Conservation (phyloP, 2,113 vertebrate genomes). For the Pseudolaguvia tuberculata region DNA sequence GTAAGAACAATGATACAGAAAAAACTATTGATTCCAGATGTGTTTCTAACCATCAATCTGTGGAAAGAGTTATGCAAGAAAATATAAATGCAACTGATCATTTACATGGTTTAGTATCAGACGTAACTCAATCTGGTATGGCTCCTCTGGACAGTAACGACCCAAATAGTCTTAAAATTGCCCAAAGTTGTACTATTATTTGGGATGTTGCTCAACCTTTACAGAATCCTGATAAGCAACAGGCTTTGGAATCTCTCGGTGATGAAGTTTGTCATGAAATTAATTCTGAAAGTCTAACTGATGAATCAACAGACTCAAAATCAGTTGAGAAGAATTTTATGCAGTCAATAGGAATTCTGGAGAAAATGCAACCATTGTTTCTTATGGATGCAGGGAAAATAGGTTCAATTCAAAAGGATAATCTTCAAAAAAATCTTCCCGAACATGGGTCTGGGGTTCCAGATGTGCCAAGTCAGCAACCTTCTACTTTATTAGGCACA, state of each 20-base stretch:
- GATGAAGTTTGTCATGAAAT: background rate
- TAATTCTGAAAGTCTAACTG: background rate
- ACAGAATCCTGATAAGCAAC: background rate
- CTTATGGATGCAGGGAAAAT: background rate
- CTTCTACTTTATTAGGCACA: too few species aligned
- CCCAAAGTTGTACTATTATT: too few species aligned
- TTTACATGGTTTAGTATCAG: background rate
- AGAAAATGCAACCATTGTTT: background rate
- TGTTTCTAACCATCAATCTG: background rate
- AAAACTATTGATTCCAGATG: background rate
- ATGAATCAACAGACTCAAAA: background rate
- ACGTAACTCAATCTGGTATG: background rate
- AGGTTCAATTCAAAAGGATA: background rate
- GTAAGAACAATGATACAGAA: background rate
- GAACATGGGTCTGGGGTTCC: background rate
- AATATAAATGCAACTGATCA: background rate
- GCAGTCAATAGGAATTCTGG: background rate
- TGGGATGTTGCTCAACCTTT: too few species aligned
- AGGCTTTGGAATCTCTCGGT: background rate
- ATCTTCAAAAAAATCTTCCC: background rate
- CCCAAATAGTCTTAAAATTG: too few species aligned
- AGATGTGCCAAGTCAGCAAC: too few species aligned
- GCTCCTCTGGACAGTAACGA: too few species aligned
- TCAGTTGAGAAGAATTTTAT: background rate
- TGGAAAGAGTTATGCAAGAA: background rate